Percentiles rank a stretch among this genome's conserved stretches.
Conservation (phyloP, 2,888 invertebrate genomes). For the Eudemis profundana region DNA sequence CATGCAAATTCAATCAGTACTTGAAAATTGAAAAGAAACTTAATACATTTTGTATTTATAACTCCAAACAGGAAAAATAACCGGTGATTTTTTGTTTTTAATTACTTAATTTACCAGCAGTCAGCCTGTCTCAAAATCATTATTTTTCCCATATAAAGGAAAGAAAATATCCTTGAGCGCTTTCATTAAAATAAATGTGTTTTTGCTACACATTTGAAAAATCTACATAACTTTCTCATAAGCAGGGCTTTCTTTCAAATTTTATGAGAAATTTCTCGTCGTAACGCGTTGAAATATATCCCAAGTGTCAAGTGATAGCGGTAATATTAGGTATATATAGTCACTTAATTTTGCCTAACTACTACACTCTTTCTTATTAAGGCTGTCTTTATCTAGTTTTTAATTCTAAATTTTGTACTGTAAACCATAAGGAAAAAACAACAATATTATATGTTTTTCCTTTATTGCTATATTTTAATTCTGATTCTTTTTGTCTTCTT, state of each 20-base stretch:
- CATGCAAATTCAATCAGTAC: not conserved
- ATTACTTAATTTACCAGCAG: not conserved
- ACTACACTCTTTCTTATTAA: too few species aligned
- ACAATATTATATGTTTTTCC: too few species aligned
- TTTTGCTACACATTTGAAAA: conserved; percentile 39
- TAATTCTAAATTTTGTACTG: too few species aligned
- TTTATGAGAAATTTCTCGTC: conserved; percentile 44
- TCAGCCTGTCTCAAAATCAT: too few species aligned
- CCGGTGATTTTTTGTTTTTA: not conserved
- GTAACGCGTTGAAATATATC: conserved; percentile 28
- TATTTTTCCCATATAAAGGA: conserved; percentile 1
- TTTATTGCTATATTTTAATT: too few species aligned
- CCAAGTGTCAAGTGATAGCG: conserved; percentile 18
- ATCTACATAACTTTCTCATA: conserved; percentile 41
- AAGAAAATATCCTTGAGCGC: not conserved
- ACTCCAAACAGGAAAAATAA: too few species aligned
- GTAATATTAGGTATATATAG: not conserved
- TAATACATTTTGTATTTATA: too few species aligned
- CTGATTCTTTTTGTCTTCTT: too few species aligned
- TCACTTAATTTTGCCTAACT: too few species aligned
- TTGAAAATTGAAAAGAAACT: not conserved
- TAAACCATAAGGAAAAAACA: too few species aligned
- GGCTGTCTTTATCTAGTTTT: too few species aligned
- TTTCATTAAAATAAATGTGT: conserved; percentile 38
- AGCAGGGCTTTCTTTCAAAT: conserved; percentile 45